A percentile compares a stretch with the other conserved stretches of the same genome.
These are phyloP conservation scores for Hemiscyllium ocellatum DNA, from an alignment of 2,113 vertebrate species.

Conservation along the genomic window DNA sequence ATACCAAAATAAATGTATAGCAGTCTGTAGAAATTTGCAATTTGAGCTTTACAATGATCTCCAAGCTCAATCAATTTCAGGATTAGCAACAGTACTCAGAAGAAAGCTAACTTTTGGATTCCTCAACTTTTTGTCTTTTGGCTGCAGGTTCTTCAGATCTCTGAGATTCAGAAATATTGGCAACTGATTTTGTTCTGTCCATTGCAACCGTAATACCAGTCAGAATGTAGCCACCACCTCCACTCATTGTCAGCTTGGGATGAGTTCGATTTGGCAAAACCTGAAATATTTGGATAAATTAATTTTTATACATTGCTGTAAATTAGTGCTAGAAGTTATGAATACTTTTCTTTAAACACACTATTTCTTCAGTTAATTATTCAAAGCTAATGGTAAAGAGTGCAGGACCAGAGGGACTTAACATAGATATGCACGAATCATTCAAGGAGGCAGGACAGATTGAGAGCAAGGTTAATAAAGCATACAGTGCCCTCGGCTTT, in stretches of 20 bases:
- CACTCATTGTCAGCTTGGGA: slow-evolving; percentile 85
- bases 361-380: not conserved
- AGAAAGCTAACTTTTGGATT: slow-evolving; percentile 52
- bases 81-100: not conserved
- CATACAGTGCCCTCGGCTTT: too few relatives aligned
- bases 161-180: slow-evolving; percentile 42
- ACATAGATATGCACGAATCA: too few relatives aligned
- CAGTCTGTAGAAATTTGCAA: not conserved
- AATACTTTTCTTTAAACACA: not conserved
- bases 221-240: slow-evolving; percentile 84
- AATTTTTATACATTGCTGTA: not conserved
- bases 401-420: too few relatives aligned
- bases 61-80: not conserved
- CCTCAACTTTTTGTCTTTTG: slow-evolving; percentile 73
- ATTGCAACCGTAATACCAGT: slow-evolving; percentile 74
- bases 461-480: too few relatives aligned
- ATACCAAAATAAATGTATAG: not conserved
- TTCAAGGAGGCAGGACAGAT: too few relatives aligned
- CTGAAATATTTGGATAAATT: slow-evolving; percentile 52
- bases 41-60: not conserved
- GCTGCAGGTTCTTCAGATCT: slow-evolving; percentile 65
- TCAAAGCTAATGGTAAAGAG: not conserved
- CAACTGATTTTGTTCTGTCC: slow-evolving; percentile 52
- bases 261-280: slow-evolving; percentile 90
- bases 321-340: not conserved